Base-by-base conservation (phyloP, 2,113 vertebrate genomes). In the Psephotus haematonotus region DNA sequence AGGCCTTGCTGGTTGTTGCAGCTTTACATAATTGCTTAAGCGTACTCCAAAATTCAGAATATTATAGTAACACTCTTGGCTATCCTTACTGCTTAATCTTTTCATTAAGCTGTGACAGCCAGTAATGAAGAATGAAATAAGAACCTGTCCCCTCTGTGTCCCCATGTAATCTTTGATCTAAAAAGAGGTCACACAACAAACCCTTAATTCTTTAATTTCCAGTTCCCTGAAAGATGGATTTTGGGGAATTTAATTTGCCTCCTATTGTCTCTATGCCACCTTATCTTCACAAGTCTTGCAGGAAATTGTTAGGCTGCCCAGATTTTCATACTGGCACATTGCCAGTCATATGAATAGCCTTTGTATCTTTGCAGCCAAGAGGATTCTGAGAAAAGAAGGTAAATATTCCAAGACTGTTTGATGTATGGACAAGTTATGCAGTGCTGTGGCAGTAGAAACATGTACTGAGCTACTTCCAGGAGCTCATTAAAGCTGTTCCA, bases 231-330 rank as follows among this genome's bases (percentile, higher is more conserved):
- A 87, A 77, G 53, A 55, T 77, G 31, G 60, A 81, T 69, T 86
- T 77, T 63, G 53, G 52, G 68, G 83, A 85, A 85, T 97, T 88
- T 81, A 92, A 96, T 97, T 96, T 97, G 63, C 75, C 79, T 86
- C 79, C 90, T 67, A 31, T 96, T 94, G 94, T 95, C 37, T 79
- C 35, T 69, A 3, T 77, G 71, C 71, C 63, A 88, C 87, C 55
- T 92, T 88, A 92, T 94, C 88, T 90, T 86, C 79, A 60, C 71
- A 67, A 0, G 1, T 92, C 71, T 95, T 81, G 47, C 46, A 81
- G 67, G 82, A 92, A 86, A n/a, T 77, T 68, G 88, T 95, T 97
- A 79, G 62, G 57, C 76, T 86, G 93, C 59, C 74, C 62, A 49
- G 37, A 82, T 88, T 93, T 90, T 82, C 76, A 47, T 57, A 0